phyloP scores from a whole-genome alignment of 2,888 invertebrate species.

The Diarsia rubi region DNA sequence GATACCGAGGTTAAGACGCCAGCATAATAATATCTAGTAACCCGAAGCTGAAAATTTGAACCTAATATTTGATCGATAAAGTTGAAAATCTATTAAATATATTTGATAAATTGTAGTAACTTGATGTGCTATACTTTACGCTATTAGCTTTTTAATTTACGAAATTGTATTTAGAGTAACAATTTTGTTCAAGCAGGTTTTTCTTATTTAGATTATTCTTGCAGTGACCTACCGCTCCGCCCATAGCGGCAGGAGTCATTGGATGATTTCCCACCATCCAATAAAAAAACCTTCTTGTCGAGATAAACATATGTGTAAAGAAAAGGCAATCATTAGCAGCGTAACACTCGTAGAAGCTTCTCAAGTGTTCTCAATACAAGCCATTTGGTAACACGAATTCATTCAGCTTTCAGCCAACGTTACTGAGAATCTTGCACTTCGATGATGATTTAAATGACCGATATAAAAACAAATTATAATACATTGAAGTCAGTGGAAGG shows the following conservation, averaged over 20 bases:
- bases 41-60: too few species aligned
- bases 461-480: slow-evolving; percentile 11
- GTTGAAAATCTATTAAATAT: too few species aligned
- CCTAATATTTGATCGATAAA: too few species aligned
- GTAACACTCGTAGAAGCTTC: neutral
- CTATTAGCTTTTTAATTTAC: neutral
- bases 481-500: slow-evolving; percentile 22
- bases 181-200: neutral
- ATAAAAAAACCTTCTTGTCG: too few species aligned
- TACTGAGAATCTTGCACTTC: neutral
- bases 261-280: too few species aligned
- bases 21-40: too few species aligned
- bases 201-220: neutral
- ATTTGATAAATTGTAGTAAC: too few species aligned
- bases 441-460: slow-evolving; percentile 7
- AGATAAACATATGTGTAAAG: neutral
- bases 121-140: too few species aligned
- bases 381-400: neutral
- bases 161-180: neutral
- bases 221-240: too few species aligned
- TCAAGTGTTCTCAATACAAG: neutral
- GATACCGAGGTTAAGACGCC: neutral
- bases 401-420: neutral
- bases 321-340: too few species aligned
- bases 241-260: too few species aligned